These are phyloP conservation scores for Aspidiotus destructor DNA, from an alignment of 2,888 invertebrate genomes.

Conservation along the genomic window DNA sequence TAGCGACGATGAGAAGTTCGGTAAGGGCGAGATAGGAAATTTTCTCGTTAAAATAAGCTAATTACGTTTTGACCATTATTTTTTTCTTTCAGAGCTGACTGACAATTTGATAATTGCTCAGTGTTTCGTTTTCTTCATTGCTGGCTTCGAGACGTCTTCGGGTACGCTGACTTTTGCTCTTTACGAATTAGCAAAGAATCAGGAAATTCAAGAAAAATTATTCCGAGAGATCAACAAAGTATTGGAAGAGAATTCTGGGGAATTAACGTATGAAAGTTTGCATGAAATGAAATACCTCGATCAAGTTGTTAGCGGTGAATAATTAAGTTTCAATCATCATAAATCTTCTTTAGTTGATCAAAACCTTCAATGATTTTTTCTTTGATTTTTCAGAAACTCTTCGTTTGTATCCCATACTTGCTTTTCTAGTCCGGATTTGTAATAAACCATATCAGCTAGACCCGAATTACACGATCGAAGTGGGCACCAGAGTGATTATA, in stretches of 20 bases:
- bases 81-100: constrained; percentile 15
- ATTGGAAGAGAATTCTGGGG: constrained; percentile 4
- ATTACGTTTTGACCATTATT: too few relatives aligned
- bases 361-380: too few relatives aligned
- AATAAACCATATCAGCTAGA: constrained; percentile 36
- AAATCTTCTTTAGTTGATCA: not conserved
- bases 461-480: constrained; percentile 36
- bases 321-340: not conserved
- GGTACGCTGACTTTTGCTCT: constrained; percentile 19
- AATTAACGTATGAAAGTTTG: constrained; percentile 26
- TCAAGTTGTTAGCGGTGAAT: constrained; percentile 30
- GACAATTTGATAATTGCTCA: constrained; percentile 22
- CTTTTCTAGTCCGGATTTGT: constrained; percentile 40
- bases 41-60: not conserved
- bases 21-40: not conserved
- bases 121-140: constrained; percentile 26
- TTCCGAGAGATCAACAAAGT: constrained; percentile 12
- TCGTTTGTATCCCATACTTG: constrained; percentile 44
- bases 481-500: constrained; percentile 38
- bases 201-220: constrained; percentile 19
- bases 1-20: constrained; percentile 10
- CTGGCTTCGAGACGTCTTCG: constrained; percentile 28
- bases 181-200: constrained; percentile 27
- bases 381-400: constrained; percentile 42
- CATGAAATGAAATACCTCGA: constrained; percentile 32